Conservation (phyloP, 1,140 invertebrate genomes). For the Dendroctonus valens region DNA sequence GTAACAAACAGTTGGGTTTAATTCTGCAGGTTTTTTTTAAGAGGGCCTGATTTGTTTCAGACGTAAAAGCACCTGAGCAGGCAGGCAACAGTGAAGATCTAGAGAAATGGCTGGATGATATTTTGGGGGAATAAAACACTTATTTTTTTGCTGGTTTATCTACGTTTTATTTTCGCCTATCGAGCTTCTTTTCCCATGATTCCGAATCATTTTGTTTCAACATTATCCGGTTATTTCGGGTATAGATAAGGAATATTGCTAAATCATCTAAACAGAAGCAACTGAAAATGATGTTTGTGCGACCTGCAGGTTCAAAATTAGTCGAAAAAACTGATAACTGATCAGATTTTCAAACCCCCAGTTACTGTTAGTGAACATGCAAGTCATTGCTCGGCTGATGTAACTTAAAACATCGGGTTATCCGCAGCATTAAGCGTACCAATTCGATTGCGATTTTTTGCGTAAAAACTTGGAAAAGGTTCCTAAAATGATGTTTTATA, state of each 20-base stretch:
- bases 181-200: neutral
- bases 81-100: slow-evolving; percentile 20
- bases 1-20: neutral
- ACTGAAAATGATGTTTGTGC: neutral
- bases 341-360: neutral
- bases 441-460: neutral
- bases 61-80: neutral
- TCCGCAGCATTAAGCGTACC: neutral
- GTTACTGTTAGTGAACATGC: neutral
- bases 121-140: slow-evolving; percentile 37
- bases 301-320: slow-evolving; percentile 1
- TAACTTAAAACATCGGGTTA: neutral
- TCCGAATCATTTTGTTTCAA: neutral
- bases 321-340: neutral
- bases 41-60: too few relatives aligned
- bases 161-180: neutral
- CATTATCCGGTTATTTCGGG: neutral
- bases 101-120: slow-evolving; percentile 42
- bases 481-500: too few relatives aligned
- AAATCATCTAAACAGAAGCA: slow-evolving; percentile 9
- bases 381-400: neutral
- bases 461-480: too few relatives aligned
- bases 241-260: neutral
- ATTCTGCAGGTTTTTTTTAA: too few relatives aligned
- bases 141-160: too few relatives aligned